phyloP scores from a whole-genome alignment of 1,140 invertebrate species.

The Hylaeus volcanicus region DNA sequence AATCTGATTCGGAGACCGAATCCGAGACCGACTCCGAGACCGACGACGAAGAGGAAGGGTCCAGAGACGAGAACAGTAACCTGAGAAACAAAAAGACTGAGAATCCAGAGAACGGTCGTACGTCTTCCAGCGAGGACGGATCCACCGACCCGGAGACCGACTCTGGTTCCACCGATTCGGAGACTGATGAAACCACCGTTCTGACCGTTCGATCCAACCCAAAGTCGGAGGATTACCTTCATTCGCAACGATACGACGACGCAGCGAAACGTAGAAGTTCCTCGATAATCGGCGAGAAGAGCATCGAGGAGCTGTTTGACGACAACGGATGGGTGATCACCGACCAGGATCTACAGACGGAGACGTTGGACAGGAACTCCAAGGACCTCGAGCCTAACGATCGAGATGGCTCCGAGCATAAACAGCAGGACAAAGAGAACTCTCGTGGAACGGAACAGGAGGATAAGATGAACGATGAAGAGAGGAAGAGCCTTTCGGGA shows the following conservation, averaged over 20 bases:
- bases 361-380: not conserved
- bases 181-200: slow-evolving; percentile 40
- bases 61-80: slow-evolving; percentile 57
- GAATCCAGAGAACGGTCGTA: not conserved
- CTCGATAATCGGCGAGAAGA: slow-evolving; percentile 55
- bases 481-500: not conserved
- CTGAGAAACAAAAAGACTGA: slow-evolving; percentile 39
- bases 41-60: slow-evolving; percentile 36
- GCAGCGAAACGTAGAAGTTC: slow-evolving; percentile 46
- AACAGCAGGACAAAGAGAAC: not conserved
- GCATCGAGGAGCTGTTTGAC: slow-evolving; percentile 73
- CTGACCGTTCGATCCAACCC: slow-evolving; percentile 23
- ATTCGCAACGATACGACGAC: slow-evolving; percentile 20
- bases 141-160: slow-evolving; percentile 1
- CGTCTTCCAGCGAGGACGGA: not conserved
- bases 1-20: slow-evolving; percentile 19
- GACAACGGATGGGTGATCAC: slow-evolving; percentile 77
- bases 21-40: slow-evolving; percentile 19
- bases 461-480: not conserved
- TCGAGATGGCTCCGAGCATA: not conserved
- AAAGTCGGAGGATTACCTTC: slow-evolving; percentile 10
- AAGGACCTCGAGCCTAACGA: slow-evolving; percentile 15
- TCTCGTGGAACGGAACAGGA: not conserved
- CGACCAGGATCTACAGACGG: slow-evolving; percentile 58
- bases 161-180: slow-evolving; percentile 35